Conservation (phyloP, 1,140 invertebrate species). For the Homarus americanus region DNA sequence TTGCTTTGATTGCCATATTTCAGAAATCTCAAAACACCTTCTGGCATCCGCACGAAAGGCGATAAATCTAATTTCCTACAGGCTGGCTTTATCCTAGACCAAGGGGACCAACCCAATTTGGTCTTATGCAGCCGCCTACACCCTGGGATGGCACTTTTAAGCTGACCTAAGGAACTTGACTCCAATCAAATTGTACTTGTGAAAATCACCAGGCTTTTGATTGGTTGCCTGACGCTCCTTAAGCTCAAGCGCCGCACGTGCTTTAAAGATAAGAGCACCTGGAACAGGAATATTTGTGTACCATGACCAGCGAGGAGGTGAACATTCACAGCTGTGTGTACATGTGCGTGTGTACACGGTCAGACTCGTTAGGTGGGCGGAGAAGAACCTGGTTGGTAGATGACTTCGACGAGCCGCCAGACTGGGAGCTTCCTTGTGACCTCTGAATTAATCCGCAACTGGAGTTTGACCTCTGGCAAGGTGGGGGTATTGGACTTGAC, state of each 20-base stretch:
- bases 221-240: constrained; percentile 1
- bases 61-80: background rate
- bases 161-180: constrained; percentile 1
- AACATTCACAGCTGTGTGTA: constrained; percentile 60
- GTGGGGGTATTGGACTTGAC: constrained; percentile 28
- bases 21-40: background rate
- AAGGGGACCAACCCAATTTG: constrained; percentile 22
- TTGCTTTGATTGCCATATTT: background rate
- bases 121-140: background rate
- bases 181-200: constrained; percentile 29
- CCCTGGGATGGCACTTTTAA: background rate
- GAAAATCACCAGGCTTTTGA: constrained; percentile 28
- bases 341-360: constrained; percentile 53
- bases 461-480: constrained; percentile 36
- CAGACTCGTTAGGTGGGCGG: constrained; percentile 56
- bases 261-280: constrained; percentile 27
- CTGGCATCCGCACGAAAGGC: constrained; percentile 4
- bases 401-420: constrained; percentile 9
- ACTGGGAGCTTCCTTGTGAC: constrained; percentile 32
- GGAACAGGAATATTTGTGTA: constrained; percentile 5
- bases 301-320: background rate
- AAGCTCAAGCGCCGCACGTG: background rate
- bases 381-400: constrained; percentile 45
- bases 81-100: constrained; percentile 3
- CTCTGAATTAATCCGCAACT: constrained; percentile 9